These are phyloP conservation scores for Chiroxiphia lanceolata DNA, from an alignment of 2,797 vertebrate genomes.

Conservation along the genomic window DNA sequence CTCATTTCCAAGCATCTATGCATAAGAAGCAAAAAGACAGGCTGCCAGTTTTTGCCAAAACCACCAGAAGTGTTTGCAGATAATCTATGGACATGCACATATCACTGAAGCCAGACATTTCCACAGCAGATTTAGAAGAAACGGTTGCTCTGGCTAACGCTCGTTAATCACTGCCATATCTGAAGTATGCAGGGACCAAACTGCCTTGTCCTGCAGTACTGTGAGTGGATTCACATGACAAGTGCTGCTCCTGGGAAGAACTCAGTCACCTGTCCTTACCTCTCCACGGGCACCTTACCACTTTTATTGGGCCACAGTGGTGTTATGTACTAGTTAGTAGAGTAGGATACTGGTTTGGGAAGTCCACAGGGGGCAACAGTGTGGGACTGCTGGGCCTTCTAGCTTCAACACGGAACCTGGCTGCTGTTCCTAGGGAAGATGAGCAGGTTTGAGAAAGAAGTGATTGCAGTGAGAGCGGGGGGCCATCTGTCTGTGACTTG, in stretches of 20 bases:
- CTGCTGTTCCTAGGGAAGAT: not conserved
- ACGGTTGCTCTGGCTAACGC: not conserved
- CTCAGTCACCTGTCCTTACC: not conserved
- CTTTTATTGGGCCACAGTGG: not conserved
- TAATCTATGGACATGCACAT: rapidly evolving
- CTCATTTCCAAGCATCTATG: not conserved
- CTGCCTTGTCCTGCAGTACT: not conserved
- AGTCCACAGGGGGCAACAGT: not conserved
- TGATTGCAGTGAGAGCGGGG: not conserved
- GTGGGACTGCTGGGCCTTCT: not conserved
- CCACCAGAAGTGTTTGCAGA: not conserved
- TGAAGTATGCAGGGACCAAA: rapidly evolving
- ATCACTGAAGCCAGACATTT: not conserved
- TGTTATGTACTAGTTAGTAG: not conserved
- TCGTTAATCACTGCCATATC: not conserved
- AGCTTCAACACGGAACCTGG: not conserved
- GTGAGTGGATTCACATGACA: not conserved
- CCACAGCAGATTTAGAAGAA: not conserved
- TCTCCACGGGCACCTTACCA: not conserved
- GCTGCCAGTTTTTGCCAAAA: not conserved
- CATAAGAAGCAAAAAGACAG: not conserved
- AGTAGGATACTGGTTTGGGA: not conserved
- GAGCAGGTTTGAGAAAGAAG: not conserved
- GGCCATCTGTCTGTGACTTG: not conserved
- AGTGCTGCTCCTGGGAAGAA: not conserved